phyloP scores from a whole-genome alignment of 2,888 invertebrate species.

The Leptinotarsa tumamoca region DNA sequence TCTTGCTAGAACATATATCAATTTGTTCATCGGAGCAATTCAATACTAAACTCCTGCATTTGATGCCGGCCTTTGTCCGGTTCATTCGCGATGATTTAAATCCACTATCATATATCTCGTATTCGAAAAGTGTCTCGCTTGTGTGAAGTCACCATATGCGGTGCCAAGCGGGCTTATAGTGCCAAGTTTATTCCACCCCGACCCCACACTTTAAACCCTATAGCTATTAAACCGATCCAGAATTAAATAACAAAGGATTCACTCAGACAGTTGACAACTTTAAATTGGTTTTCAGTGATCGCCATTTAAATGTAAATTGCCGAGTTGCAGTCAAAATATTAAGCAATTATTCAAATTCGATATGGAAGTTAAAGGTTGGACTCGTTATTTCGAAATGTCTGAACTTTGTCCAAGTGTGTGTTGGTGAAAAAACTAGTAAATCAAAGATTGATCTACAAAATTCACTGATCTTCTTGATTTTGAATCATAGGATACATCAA shows the following conservation, averaged over 20 bases:
- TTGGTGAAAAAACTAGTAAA: too few relatives aligned
- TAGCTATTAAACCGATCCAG: slow-evolving; percentile 63
- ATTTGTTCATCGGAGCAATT: background rate
- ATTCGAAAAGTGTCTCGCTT: slow-evolving; percentile 51
- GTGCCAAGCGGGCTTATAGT: slow-evolving; percentile 44
- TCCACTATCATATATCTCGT: slow-evolving; percentile 35
- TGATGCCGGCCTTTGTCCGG: slow-evolving; percentile 23
- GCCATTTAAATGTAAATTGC: slow-evolving; percentile 67
- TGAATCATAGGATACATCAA: too few relatives aligned
- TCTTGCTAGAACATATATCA: background rate
- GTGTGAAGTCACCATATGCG: slow-evolving; percentile 62
- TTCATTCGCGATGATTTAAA: slow-evolving; percentile 29
- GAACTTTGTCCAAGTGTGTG: background rate
- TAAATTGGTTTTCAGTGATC: slow-evolving; percentile 67
- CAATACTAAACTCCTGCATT: background rate
- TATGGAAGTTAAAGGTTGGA: slow-evolving; percentile 46
- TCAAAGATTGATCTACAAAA: too few relatives aligned
- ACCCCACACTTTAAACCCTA: slow-evolving; percentile 50
- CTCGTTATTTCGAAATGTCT: slow-evolving; percentile 13
- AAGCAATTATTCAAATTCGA: slow-evolving; percentile 62
- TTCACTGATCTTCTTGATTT: too few relatives aligned
- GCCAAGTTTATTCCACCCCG: slow-evolving; percentile 38
- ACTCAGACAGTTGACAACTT: slow-evolving; percentile 68
- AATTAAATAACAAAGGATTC: slow-evolving; percentile 67
- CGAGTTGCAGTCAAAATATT: slow-evolving; percentile 67